phyloP scores from a whole-genome alignment of 2,113 vertebrate genomes.

The Acinonyx jubatus region DNA sequence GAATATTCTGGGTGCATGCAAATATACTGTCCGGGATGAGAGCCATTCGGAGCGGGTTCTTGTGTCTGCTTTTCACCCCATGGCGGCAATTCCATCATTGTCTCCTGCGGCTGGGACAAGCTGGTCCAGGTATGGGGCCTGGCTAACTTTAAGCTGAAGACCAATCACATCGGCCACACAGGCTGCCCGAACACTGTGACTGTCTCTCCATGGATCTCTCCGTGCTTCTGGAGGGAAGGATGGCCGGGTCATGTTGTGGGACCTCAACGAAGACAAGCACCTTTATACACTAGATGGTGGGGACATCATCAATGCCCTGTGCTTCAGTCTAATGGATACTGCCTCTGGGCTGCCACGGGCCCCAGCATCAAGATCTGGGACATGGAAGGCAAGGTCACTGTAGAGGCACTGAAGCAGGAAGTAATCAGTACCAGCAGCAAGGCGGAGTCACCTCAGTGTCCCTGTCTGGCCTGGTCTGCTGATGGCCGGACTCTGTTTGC shows the following conservation, averaged over 20 bases:
- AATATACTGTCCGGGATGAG: conserved; percentile 88
- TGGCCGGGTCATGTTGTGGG: conserved; percentile 98
- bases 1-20: no score
- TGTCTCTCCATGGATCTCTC: conserved; percentile 95
- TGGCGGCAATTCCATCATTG: conserved; percentile 98
- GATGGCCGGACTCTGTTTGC: conserved; percentile 83
- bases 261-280: conserved; percentile 97
- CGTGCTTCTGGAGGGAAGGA: conserved; percentile 98
- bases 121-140: conserved; percentile 98
- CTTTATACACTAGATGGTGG: conserved; percentile 96
- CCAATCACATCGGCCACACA: conserved; percentile 96
- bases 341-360: conserved; percentile 96
- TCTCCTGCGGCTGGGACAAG: conserved; percentile 98
- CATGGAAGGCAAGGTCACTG: conserved; percentile 50
- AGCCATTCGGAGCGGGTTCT: conserved; percentile 96
- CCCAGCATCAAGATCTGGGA: conserved; percentile 99
- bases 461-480: no score
- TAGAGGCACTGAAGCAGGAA: no score
- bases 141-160: conserved; percentile 98
- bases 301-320: conserved; percentile 95
- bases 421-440: no score
- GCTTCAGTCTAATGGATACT: conserved; percentile 98
- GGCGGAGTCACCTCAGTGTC: no score
- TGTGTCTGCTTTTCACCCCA: conserved; percentile 97
- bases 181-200: conserved; percentile 97